Conservation (phyloP, 1,140 invertebrate species). For the Aethina tumida region DNA sequence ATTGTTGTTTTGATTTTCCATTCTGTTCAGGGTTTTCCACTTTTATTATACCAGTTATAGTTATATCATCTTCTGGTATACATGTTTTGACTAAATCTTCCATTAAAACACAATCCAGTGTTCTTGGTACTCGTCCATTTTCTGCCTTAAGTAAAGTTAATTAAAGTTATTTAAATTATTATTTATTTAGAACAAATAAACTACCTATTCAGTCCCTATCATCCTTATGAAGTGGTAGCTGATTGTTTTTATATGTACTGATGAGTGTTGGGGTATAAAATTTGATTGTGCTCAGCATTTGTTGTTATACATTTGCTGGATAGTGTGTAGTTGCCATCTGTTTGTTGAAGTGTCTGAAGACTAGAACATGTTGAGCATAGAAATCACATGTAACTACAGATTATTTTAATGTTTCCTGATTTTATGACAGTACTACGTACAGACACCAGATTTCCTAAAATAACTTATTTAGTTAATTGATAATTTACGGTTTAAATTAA, state of each 20-base stretch:
- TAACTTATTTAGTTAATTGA: conserved; percentile 3
- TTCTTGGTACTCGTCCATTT: conserved; percentile 70
- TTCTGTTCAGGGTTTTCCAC: conserved; percentile 22
- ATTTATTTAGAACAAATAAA: conserved; percentile 7
- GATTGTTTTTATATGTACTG: conserved; percentile 57
- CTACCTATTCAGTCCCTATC: conserved; percentile 47
- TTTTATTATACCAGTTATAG: conserved; percentile 68
- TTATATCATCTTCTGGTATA: conserved; percentile 81
- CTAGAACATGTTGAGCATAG: conserved; percentile 47
- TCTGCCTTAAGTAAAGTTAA: conserved; percentile 38
- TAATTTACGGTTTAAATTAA: conserved; percentile 9
- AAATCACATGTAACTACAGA: too few species aligned
- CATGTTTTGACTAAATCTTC: conserved; percentile 81
- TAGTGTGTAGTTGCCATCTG: too few species aligned
- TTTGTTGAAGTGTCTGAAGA: too few species aligned
- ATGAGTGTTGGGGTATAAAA: too few species aligned
- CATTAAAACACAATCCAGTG: conserved; percentile 77
- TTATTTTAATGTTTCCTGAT: too few species aligned
- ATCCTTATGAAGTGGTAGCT: conserved; percentile 69
- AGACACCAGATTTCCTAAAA: background rate
- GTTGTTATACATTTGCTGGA: conserved; percentile 55
- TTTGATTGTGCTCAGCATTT: conserved; percentile 52
- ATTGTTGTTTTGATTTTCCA: conserved; percentile 41
- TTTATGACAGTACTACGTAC: background rate
- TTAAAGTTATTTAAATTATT: conserved; percentile 8